Evolutionary conservation across 2,113 vertebrate genomes (phyloP).

Genomic region (Centropus bengalensis): DNA sequence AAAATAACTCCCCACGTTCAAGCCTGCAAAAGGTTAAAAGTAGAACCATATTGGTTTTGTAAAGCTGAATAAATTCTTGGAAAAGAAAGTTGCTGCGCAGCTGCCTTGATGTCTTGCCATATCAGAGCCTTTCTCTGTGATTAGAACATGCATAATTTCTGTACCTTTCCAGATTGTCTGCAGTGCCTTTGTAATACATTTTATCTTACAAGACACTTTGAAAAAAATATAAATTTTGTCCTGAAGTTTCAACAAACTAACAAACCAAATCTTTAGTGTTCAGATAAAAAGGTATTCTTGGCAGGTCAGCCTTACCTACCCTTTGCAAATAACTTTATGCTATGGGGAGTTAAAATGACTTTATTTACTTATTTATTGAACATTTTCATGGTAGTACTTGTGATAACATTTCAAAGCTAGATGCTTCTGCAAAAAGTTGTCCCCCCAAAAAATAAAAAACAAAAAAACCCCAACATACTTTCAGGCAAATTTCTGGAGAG

Average conservation of each 20-base stretch:
- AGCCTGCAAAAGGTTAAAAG: neutral
- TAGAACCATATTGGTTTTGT: neutral
- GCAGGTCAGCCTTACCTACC: neutral
- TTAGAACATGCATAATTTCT: neutral
- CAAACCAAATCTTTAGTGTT: neutral
- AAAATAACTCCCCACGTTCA: accelerated
- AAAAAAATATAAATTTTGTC: neutral
- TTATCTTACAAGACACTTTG: neutral
- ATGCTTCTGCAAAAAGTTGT: neutral
- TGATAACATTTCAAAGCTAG: neutral
- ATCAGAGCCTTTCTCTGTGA: neutral
- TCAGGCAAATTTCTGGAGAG: neutral
- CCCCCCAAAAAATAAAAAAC: too few relatives aligned
- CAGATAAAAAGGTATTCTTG: neutral
- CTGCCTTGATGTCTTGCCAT: accelerated
- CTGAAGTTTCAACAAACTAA: neutral
- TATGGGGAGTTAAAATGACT: neutral
- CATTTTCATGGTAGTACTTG: neutral
- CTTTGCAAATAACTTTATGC: neutral
- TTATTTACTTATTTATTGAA: neutral
- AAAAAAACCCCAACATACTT: neutral
- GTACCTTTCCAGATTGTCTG: neutral
- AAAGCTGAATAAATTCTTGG: neutral
- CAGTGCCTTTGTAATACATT: neutral
- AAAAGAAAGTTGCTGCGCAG: neutral